Evolutionary conservation across 2,888 invertebrate species (phyloP).

Genomic region (Polydrusus cervinus): DNA sequence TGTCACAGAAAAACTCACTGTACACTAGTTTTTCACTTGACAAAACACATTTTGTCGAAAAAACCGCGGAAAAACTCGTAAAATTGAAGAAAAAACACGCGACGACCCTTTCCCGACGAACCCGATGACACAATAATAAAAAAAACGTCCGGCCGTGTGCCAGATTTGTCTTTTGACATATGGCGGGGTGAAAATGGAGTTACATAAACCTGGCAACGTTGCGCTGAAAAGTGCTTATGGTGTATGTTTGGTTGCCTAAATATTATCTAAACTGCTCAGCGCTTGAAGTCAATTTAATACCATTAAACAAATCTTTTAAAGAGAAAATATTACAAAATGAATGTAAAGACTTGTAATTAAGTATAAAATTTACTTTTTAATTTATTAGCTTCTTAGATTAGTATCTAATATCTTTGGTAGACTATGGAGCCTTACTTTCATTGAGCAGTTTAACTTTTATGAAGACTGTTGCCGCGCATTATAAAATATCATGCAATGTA

Average conservation of each 20-base stretch:
- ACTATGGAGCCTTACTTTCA: not conserved
- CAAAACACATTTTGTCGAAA: constrained; percentile 32
- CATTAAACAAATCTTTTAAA: not conserved
- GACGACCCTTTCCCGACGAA: constrained; percentile 38
- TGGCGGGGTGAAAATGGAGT: constrained; percentile 21
- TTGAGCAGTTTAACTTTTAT: not conserved
- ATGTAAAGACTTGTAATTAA: too few species aligned
- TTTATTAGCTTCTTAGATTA: too few species aligned
- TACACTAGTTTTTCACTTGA: constrained; percentile 34
- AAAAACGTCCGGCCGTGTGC: constrained; percentile 45
- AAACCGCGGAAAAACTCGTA: constrained; percentile 48
- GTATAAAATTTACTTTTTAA: too few species aligned
- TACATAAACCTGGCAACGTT: constrained; percentile 21
- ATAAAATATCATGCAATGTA: not conserved
- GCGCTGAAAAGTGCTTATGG: not conserved
- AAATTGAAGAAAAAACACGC: constrained; percentile 26
- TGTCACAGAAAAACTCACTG: constrained; percentile 52
- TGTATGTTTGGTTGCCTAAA: constrained; percentile 7
- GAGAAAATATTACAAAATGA: not conserved
- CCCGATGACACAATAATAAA: constrained; percentile 53
- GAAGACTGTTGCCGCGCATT: not conserved
- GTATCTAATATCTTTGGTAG: not conserved
- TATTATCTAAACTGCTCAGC: not conserved
- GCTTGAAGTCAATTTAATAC: not conserved
- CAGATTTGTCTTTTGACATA: constrained; percentile 42